Conservation (phyloP, 1,140 invertebrate genomes). For the Diorhabda sublineata region DNA sequence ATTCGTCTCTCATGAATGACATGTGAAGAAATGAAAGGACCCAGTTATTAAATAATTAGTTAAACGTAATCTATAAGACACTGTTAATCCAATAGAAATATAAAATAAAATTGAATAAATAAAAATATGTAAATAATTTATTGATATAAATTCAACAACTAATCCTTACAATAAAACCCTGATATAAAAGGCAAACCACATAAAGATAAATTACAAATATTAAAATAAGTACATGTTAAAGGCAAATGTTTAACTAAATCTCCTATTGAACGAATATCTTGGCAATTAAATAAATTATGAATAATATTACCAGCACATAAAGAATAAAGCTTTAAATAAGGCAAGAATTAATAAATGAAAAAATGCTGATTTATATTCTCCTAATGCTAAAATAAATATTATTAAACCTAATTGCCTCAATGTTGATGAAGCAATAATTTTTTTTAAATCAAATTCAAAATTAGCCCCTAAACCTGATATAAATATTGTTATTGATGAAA, state of each 20-base stretch:
- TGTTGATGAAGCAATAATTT: slow-evolving; percentile 69
- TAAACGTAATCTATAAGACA: slow-evolving; percentile 54
- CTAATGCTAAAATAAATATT: slow-evolving; percentile 55
- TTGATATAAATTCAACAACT: slow-evolving; percentile 55
- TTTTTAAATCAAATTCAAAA: slow-evolving; percentile 64
- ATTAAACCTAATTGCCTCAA: slow-evolving; percentile 66
- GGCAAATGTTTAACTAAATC: slow-evolving; percentile 45
- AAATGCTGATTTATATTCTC: slow-evolving; percentile 51
- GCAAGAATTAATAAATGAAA: slow-evolving; percentile 62
- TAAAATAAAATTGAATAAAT: slow-evolving; percentile 50
- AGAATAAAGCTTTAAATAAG: slow-evolving; percentile 62
- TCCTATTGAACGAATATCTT: slow-evolving; percentile 60
- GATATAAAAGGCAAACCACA: slow-evolving; percentile 56
- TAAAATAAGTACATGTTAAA: slow-evolving; percentile 50
- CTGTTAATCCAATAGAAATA: slow-evolving; percentile 54
- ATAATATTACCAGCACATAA: slow-evolving; percentile 60
- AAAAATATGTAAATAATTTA: slow-evolving; percentile 51
- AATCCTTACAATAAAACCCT: slow-evolving; percentile 63
- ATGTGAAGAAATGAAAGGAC: slow-evolving; percentile 49
- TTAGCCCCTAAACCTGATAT: slow-evolving; percentile 56
- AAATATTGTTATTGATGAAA: slow-evolving; percentile 56
- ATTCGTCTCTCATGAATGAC: slow-evolving; percentile 49
- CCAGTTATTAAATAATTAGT: slow-evolving; percentile 51
- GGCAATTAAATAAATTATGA: slow-evolving; percentile 56
- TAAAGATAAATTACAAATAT: slow-evolving; percentile 53